These are phyloP conservation scores for Pachycephala philippinensis DNA, from an alignment of 2,113 vertebrate genomes.

Conservation along the genomic window DNA sequence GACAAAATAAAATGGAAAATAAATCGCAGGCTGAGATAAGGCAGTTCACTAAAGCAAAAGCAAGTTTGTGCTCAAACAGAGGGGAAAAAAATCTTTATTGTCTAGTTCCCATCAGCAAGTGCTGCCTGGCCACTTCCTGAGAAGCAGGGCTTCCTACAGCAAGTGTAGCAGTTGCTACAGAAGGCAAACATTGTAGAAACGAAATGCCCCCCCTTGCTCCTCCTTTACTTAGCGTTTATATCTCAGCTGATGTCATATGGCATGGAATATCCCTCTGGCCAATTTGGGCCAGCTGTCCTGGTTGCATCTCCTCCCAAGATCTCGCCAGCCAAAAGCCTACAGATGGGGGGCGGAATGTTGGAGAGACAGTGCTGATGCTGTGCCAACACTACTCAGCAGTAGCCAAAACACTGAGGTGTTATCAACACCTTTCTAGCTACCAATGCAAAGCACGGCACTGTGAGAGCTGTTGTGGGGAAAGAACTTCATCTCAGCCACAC, in stretches of 20 bases:
- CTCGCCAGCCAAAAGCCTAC: not conserved
- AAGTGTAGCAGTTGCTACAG: not conserved
- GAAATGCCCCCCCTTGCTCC: not conserved
- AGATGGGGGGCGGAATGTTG: not conserved
- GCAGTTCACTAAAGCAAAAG: not conserved
- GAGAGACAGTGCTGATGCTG: too few species aligned
- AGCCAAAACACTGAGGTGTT: too few species aligned
- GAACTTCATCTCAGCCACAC: too few species aligned
- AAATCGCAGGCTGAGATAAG: not conserved
- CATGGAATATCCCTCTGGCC: not conserved
- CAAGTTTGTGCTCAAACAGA: not conserved
- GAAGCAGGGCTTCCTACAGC: not conserved
- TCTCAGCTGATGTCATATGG: not conserved
- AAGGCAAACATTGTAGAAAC: not conserved
- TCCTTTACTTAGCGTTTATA: not conserved
- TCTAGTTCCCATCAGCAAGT: not conserved
- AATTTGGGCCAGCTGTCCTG: not conserved
- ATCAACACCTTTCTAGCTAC: too few species aligned
- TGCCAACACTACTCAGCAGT: too few species aligned
- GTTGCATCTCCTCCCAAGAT: not conserved
- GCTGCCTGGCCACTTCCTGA: not conserved
- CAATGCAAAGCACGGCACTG: too few species aligned
- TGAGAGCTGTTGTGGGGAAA: too few species aligned
- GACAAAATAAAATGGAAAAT: not conserved
- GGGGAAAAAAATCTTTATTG: not conserved